Percentiles rank a stretch among this genome's conserved stretches.
Evolutionary conservation across 2,113 vertebrate species (phyloP).

Genomic region (Carollia perspicillata): DNA sequence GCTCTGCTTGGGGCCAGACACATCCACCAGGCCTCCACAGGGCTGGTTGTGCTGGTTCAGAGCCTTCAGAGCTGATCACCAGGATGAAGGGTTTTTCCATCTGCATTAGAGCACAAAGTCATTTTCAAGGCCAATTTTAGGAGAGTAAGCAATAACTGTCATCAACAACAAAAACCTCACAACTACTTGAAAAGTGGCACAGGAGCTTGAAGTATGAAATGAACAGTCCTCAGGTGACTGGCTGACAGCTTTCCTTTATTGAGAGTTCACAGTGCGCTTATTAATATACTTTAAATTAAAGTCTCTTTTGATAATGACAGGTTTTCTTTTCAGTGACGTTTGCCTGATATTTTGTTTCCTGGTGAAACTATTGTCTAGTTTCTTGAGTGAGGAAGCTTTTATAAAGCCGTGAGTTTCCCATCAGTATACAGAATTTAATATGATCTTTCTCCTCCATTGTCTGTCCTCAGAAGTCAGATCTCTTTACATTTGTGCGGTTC

Average conservation of each 20-base stretch:
- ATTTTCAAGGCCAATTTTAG: slow-evolving; percentile 68
- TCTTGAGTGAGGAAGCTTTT: neutral
- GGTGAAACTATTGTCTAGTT: neutral
- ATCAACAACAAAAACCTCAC: slow-evolving; percentile 51
- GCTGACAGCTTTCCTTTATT: neutral
- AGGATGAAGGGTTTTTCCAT: slow-evolving; percentile 59
- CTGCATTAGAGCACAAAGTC: slow-evolving; percentile 67
- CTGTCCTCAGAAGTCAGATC: neutral
- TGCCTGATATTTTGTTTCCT: neutral
- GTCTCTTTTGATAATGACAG: neutral
- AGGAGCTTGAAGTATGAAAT: neutral
- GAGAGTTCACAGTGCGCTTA: neutral
- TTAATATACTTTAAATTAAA: slow-evolving; percentile 20
- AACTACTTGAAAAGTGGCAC: slow-evolving; percentile 9
- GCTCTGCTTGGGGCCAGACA: neutral
- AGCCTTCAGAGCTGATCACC: slow-evolving; percentile 45
- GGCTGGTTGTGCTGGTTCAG: slow-evolving; percentile 30
- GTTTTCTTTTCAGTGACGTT: neutral
- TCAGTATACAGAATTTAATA: neutral
- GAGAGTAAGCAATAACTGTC: slow-evolving; percentile 63
- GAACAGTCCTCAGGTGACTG: neutral
- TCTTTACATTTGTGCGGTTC: neutral
- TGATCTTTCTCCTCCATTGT: neutral
- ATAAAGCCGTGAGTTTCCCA: neutral
- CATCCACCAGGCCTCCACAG: slow-evolving; percentile 41